These are phyloP conservation scores for Eurystomus glaucurus DNA, from an alignment of 2,797 vertebrate genomes.

Conservation along the genomic window DNA sequence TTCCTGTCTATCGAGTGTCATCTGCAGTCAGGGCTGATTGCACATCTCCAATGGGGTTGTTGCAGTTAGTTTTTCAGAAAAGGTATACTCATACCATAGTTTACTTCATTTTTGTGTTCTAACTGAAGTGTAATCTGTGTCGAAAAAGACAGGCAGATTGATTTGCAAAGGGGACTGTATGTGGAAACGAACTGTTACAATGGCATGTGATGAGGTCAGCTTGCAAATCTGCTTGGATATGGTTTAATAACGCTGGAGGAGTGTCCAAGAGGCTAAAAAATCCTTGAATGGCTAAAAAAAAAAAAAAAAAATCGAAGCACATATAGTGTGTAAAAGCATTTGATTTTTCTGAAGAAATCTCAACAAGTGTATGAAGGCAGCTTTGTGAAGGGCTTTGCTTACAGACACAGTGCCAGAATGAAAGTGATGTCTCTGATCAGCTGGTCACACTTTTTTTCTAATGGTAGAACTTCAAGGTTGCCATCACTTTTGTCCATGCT, in stretches of 20 bases:
- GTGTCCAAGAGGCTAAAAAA: neutral
- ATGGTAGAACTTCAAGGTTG: neutral
- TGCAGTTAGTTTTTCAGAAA: neutral
- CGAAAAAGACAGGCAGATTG: neutral
- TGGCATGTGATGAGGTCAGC: neutral
- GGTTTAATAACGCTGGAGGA: neutral
- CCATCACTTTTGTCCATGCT: rapidly evolving
- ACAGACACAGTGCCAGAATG: neutral
- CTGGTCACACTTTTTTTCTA: neutral
- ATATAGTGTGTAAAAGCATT: neutral
- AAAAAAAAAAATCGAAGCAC: neutral
- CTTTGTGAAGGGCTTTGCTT: neutral
- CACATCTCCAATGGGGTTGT: neutral
- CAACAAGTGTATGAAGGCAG: neutral
- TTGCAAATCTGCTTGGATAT: neutral
- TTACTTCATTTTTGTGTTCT: neutral
- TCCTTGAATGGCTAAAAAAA: neutral
- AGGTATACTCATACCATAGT: neutral
- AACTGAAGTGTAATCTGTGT: neutral
- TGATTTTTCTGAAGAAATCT: neutral
- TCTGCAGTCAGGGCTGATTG: neutral
- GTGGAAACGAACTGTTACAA: neutral
- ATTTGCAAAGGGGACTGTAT: neutral
- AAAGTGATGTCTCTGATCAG: neutral
- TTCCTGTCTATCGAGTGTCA: neutral